Base-by-base conservation (phyloP, 1,140 invertebrate genomes). In the Araneus ventricosus region DNA sequence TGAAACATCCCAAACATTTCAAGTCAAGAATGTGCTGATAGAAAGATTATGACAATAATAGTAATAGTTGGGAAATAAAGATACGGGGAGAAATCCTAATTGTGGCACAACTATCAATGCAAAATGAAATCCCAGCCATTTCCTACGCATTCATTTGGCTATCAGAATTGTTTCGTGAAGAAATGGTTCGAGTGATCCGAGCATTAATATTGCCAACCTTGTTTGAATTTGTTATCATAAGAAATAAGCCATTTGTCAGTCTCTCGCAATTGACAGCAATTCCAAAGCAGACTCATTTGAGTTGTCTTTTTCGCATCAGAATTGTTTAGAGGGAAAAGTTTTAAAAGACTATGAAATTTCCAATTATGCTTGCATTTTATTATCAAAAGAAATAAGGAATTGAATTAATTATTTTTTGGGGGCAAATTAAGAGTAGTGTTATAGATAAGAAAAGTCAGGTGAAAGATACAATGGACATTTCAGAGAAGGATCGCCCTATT, bases 1-100 rank as follows among this genome's bases (percentile, higher is more conserved):
- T 41, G 90, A 91, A 91, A 67, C 90, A 91, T 91, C 57, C 75
- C 61, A 91, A 91, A 85, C 90, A 91, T 91, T 91, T 85, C 45
- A 91, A 67, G 45, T 67, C 45, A 91, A 91, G 90, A 91, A 91
- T 91, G 57, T 85, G 27, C 57, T 82, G 75, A 67, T 91, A 61
- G 75, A 45, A 79, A 88, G 87, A 88, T 63, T 63, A 87, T 75
- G 67, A 59, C 67, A 84, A 61, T 82, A 82, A 90, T 61, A 82
- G 89, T 90, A 90, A 59, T 39, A 90, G 89, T 79, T 88, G n/a
- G 30, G 75, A 27, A 67, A 67, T 67, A 39, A 80, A 39, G 41
- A 52, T 85, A 7, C 57, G 84, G 84, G 84, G 84, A 86, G 84
- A 59, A 45, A 37, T 86, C 45, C 84, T 86, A 86, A 86, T 86